Evolutionary conservation across 2,797 vertebrate genomes (phyloP), one percentile per base, ranked within the genome.

Genomic region (Rhodeus uyekii): DNA sequence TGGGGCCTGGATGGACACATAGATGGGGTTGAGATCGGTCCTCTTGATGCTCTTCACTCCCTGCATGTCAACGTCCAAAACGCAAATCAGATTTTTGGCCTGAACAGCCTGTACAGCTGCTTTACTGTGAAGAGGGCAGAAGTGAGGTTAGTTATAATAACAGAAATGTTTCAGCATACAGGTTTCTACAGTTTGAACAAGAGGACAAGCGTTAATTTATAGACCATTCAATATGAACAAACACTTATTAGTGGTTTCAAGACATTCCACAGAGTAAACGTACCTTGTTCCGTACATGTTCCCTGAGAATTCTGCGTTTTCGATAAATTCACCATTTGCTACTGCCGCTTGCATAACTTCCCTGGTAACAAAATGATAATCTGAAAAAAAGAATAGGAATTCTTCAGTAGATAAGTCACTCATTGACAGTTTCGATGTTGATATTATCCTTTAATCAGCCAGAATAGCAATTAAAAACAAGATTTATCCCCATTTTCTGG

Each of bases 21-120:
- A 99, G 89, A 99, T 94, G 71, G 98, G 97, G 46, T 87, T 91
- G 80, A 99, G 95, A 76, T 97, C 95, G 0, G 97, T 99, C 86
- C 53, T 92, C 90, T 99, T 99, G 84, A 99, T 96, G 93, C 93
- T 98, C 83, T 89, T 96, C 86, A 99, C 98, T 0, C 98, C 98
- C 92, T 99, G 98, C 94, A 99, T 96, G 91, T 99, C 98, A 0
- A 99, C 94, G 81, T 99, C 98, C 6, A 99, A 93, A 84, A 99
- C 90, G 3, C 98, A 99, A 93, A 99, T 99, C 89, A 97, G 95
- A 91, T 99, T 99, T 92, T 93, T 93, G 80, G 95, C 95, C 91
- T 97, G 97, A 63, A 99, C 98, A 0, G 91, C 96, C 78, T 95
- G 95, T 53, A 99, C 96, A 0, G 98, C 96, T 0, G 93, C 95